Conservation (phyloP, 2,888 invertebrate genomes). For the Pterostichus madidus region DNA sequence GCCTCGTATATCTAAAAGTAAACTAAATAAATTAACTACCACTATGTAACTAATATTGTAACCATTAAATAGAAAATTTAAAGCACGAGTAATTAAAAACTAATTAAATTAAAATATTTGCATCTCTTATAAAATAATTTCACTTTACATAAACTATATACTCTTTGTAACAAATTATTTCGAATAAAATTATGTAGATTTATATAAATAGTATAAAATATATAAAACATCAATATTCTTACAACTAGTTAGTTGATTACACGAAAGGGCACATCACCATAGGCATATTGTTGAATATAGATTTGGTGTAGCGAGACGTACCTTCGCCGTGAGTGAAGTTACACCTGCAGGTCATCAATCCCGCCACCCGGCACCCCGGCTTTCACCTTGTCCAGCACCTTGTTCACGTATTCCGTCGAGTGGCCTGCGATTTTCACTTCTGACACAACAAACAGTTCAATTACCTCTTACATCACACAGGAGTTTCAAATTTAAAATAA, state of each 20-base stretch:
- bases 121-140: slow-evolving; percentile 32
- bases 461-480: slow-evolving; percentile 69
- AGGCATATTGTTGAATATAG: slow-evolving; percentile 55
- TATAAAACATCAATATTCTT: slow-evolving; percentile 65
- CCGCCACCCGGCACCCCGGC: slow-evolving; percentile 89
- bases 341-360: slow-evolving; percentile 83
- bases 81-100: slow-evolving; percentile 57
- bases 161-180: slow-evolving; percentile 61
- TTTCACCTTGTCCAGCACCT: slow-evolving; percentile 92
- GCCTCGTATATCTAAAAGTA: slow-evolving; percentile 28
- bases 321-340: slow-evolving; percentile 11
- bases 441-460: slow-evolving; percentile 75
- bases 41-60: slow-evolving; percentile 25
- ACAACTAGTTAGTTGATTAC: slow-evolving; percentile 55
- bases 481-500: not conserved
- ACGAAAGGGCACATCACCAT: slow-evolving; percentile 64
- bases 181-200: slow-evolving; percentile 61
- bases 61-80: slow-evolving; percentile 42
- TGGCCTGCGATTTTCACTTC: slow-evolving; percentile 93
- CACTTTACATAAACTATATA: slow-evolving; percentile 42
- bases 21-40: slow-evolving; percentile 45
- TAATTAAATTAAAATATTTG: slow-evolving; percentile 44
- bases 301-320: slow-evolving; percentile 26
- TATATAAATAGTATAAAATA: slow-evolving; percentile 66
- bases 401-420: slow-evolving; percentile 96